Evolutionary conservation across 2,888 invertebrate species (phyloP).

Genomic region (Dendrolimus pini): DNA sequence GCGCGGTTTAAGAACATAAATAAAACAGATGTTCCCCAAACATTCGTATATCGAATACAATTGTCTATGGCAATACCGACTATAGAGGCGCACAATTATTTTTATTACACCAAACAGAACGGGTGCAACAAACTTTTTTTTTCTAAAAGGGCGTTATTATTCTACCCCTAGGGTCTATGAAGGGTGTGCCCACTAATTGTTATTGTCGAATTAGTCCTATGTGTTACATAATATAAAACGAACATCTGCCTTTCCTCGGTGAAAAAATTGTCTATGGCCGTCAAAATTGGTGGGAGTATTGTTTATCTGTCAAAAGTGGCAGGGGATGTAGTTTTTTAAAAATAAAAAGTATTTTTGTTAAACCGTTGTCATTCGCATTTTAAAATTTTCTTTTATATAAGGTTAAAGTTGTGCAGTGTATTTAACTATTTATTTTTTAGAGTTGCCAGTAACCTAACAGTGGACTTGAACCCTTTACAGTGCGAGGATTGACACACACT

Average conservation of each 20-base stretch:
- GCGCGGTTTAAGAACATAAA: too few relatives aligned
- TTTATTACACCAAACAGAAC: constrained; percentile 40
- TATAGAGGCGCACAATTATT: constrained; percentile 28
- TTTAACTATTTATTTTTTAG: too few relatives aligned
- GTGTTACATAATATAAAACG: constrained; percentile 28
- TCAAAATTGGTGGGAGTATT: constrained; percentile 25
- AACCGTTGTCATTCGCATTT: too few relatives aligned
- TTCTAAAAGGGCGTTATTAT: constrained; percentile 33
- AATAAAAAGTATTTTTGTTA: too few relatives aligned
- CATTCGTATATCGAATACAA: neutral
- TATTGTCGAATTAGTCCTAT: constrained; percentile 3
- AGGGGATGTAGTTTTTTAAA: constrained; percentile 1
- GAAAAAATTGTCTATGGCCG: constrained; percentile 41
- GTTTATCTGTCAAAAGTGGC: constrained; percentile 15
- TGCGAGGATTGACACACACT: too few relatives aligned
- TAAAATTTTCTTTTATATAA: too few relatives aligned
- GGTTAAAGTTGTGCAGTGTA: too few relatives aligned
- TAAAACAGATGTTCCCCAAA: too few relatives aligned
- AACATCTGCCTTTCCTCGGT: constrained; percentile 48
- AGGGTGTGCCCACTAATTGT: constrained; percentile 24
- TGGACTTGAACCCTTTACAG: too few relatives aligned
- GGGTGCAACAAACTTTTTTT: constrained; percentile 29
- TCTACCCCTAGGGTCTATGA: constrained; percentile 24
- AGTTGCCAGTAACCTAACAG: too few relatives aligned
- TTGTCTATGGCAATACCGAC: neutral